Percentiles rank a stretch among this genome's conserved stretches.
Evolutionary conservation across 1,140 invertebrate genomes (phyloP).

Genomic region (Drosophila bocki): DNA sequence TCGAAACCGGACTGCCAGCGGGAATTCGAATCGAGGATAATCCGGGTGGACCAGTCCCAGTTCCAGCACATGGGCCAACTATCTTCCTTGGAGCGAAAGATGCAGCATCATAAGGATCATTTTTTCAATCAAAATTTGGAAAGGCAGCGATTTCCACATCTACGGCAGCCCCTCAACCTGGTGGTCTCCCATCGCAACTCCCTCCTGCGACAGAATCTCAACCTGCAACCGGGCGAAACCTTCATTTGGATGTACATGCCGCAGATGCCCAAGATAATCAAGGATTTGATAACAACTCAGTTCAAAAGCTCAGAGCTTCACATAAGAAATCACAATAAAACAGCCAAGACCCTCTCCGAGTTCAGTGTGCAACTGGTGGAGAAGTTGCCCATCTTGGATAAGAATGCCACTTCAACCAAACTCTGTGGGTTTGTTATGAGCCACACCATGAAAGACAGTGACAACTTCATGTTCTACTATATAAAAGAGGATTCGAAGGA

Average conservation of each 20-base stretch:
- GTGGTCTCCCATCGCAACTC: constrained; percentile 20
- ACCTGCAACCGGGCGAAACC: constrained; percentile 30
- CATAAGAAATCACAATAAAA: constrained; percentile 9
- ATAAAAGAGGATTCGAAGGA: constrained; percentile 17
- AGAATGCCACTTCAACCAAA: neutral
- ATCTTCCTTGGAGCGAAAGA: constrained; percentile 31
- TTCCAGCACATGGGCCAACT: constrained; percentile 34
- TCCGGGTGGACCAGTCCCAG: constrained; percentile 29
- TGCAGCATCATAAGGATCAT: constrained; percentile 8
- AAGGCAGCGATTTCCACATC: constrained; percentile 23
- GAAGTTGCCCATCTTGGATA: neutral
- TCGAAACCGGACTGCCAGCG: constrained; percentile 1
- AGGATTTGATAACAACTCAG: constrained; percentile 8
- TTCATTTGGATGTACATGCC: constrained; percentile 63
- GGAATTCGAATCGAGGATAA: neutral
- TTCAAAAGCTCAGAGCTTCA: constrained; percentile 12
- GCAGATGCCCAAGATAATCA: constrained; percentile 17
- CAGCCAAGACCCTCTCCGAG: constrained; percentile 8
- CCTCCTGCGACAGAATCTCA: neutral
- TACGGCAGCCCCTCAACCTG: constrained; percentile 39
- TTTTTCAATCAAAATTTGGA: neutral
- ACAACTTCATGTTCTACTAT: constrained; percentile 24
- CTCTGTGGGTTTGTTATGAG: constrained; percentile 45
- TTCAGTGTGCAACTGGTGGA: constrained; percentile 20
- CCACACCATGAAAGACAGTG: neutral